Base-by-base conservation (phyloP, 2,888 invertebrate genomes). In the Timema podura region DNA sequence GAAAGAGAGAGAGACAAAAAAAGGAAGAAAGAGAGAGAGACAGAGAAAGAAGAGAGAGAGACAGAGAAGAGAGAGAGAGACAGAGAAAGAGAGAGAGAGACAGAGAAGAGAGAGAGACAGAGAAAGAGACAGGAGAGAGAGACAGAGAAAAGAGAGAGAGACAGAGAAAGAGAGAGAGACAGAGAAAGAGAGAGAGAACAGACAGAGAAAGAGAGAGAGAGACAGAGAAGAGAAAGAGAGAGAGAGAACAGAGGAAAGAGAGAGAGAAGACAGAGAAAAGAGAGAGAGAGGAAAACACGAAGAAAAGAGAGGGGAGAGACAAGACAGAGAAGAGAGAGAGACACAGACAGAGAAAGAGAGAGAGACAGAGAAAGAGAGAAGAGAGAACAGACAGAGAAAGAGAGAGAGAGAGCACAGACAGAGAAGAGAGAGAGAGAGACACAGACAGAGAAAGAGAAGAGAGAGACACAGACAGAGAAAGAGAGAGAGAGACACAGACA, bases 401-500 rank as follows among this genome's bases (percentile, higher is more conserved):
- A 13, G 13, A 49, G 13, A 13, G 9, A 49, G 49, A 13, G 13
- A 49, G 13, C 10, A 49, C 9, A 49, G 49, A 13, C 9, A 13
- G 49, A 57, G 70, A 65, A 9, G 54, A 64, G 54, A 67, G 65
- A 57, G 44, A 48, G 48, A 30, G 11, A 48, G 15, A 66, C 48
- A 66, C 48, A 30, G 11, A 1, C 13, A 66, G 30, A 66, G 47
- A 48, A 30, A 47, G 6, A 5, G 10, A 30, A n/a, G 66, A 30
- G 8, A 66, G 49, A 10, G 8, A 47, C 15, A 48, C 13, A 10
- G 47, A n/a, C 13, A 11, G 16, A n/a, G 65, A 46, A 7, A 13
- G 13, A 49, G 13, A 13, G 49, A 13, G 13, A 13, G 49, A 49
- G 49, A 49, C 9, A 13, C 9, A 49, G n/a, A 47, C n/a, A 65